phyloP scores from a whole-genome alignment of 2,797 vertebrate species.

The Emys orbicularis region DNA sequence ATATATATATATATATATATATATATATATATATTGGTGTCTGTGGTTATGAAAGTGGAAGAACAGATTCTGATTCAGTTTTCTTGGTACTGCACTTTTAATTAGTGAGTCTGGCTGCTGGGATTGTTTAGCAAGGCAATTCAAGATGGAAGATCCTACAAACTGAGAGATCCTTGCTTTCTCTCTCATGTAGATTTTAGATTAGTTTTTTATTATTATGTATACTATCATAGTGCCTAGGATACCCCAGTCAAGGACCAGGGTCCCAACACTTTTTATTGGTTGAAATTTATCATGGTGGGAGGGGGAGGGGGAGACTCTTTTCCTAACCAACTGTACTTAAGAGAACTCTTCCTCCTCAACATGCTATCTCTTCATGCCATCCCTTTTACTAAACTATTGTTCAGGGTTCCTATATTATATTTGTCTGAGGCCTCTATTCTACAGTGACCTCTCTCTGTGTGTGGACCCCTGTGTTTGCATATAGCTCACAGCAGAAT shows the following conservation, averaged over 20 bases:
- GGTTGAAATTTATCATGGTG: neutral
- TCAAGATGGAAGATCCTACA: neutral
- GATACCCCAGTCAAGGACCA: neutral
- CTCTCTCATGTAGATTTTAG: neutral
- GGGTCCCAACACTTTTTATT: neutral
- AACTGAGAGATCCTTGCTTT: neutral
- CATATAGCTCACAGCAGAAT: neutral
- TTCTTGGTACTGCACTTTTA: neutral
- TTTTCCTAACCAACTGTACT: neutral
- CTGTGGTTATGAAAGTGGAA: neutral
- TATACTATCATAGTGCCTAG: accelerated
- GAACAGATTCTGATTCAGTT: neutral
- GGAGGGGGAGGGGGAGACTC: neutral
- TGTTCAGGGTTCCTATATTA: neutral
- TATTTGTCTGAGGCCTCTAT: neutral
- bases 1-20: too few relatives aligned
- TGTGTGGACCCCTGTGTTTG: neutral
- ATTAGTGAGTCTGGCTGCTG: neutral
- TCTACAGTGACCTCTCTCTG: neutral
- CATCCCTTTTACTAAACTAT: neutral
- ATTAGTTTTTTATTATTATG: neutral
- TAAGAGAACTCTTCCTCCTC: neutral
- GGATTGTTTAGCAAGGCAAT: neutral
- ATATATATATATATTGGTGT: neutral
- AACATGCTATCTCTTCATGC: too few relatives aligned